Evolutionary conservation across 2,888 invertebrate genomes (phyloP).

Genomic region (Tanaodytes sp.): DNA sequence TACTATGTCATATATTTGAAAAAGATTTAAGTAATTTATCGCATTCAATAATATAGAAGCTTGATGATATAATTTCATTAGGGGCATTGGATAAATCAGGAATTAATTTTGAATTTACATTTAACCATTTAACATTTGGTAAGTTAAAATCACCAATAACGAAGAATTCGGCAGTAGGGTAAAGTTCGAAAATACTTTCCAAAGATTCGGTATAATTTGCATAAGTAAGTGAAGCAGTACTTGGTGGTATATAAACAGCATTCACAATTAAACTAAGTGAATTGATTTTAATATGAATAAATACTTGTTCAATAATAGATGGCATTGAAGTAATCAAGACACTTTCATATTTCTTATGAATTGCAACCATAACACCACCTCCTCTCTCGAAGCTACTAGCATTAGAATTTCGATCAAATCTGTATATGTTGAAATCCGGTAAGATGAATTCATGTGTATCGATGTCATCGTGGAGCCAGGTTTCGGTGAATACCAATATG

Average conservation of each 20-base stretch:
- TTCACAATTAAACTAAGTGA: neutral
- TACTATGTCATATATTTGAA: neutral
- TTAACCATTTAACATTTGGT: neutral
- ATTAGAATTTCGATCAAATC: neutral
- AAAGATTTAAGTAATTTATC: slow-evolving; percentile 13
- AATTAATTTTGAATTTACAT: neutral
- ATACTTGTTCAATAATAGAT: neutral
- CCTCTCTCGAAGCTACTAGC: slow-evolving; percentile 3
- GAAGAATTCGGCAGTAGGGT: neutral
- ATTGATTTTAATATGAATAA: neutral
- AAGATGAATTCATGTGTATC: neutral
- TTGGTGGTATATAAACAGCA: slow-evolving; percentile 6
- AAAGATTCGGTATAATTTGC: neutral
- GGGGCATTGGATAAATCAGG: neutral
- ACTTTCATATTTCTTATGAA: neutral
- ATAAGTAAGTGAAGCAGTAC: neutral
- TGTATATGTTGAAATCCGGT: neutral
- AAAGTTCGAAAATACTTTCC: slow-evolving; percentile 4
- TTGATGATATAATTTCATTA: neutral
- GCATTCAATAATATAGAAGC: neutral
- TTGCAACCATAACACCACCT: slow-evolving; percentile 4
- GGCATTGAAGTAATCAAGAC: neutral
- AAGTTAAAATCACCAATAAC: slow-evolving; percentile 15
- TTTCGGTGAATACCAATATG: slow-evolving; percentile 2
- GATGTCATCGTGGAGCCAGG: neutral